These are phyloP conservation scores for Zelostemma sp. DNA, from an alignment of 1,140 invertebrate genomes.

Conservation along the genomic window DNA sequence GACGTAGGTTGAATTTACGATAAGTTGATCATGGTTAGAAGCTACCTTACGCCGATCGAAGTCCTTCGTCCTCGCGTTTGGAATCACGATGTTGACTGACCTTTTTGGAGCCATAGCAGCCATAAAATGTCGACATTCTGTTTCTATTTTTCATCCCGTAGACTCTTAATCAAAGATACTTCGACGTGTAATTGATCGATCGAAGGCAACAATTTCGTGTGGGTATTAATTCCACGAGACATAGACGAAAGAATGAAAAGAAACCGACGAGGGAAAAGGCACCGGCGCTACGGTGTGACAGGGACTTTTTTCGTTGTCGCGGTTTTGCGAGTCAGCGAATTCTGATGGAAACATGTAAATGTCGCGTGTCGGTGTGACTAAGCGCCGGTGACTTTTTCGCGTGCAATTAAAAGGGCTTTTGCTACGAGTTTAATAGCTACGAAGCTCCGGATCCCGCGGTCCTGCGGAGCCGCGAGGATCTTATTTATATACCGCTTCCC, in stretches of 20 bases:
- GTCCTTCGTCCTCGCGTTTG: conserved; percentile 1
- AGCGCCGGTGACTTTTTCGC: conserved; percentile 37
- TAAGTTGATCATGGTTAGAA: background rate
- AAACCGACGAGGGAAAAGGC: conserved; percentile 14
- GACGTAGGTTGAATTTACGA: background rate
- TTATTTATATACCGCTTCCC: conserved; percentile 57
- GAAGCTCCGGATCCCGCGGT: too few species aligned
- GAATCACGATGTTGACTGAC: background rate
- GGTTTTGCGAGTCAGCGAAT: too few species aligned
- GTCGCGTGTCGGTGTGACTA: conserved; percentile 15
- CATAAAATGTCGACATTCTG: background rate
- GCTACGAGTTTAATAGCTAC: conserved; percentile 2
- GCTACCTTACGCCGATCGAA: background rate
- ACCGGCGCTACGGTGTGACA: too few species aligned
- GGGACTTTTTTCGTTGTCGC: too few species aligned
- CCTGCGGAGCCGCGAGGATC: conserved; percentile 28
- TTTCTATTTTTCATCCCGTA: background rate
- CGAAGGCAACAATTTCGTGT: background rate
- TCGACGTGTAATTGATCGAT: background rate
- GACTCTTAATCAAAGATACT: background rate
- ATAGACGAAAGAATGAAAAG: background rate
- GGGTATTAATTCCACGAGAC: background rate
- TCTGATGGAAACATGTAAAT: too few species aligned
- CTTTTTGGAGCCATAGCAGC: background rate
- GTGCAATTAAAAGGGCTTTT: conserved; percentile 27